Evolutionary conservation across 2,888 invertebrate species (phyloP), one percentile per base, ranked within the genome.

Genomic region (Dicyrtomina minuta): DNA sequence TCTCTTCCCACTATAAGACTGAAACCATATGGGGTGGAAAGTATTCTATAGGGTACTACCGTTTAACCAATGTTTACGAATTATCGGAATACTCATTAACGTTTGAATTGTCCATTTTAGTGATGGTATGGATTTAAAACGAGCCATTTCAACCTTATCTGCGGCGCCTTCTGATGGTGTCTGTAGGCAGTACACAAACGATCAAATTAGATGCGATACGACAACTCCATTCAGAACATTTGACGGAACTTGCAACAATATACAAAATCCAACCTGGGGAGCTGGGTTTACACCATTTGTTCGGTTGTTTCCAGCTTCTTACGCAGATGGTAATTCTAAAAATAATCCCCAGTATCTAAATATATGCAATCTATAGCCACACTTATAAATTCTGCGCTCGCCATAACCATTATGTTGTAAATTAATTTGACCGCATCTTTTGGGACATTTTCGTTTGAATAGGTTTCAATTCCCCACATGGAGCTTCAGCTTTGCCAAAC

Each of bases 161-260:
- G 3, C 33, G 33, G 3, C 33, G 3, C 33, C 33, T 33, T 33
- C 3, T 8, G 3, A 33, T 8, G 33, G 8, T 27, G 27, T 27
- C 27, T 26, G 56, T n/a, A 27, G 13, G 26, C 8, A 17, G 27
- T 27, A 56, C 13, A 13, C 27, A 2, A n/a, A 12, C 12, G 2
- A 13, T 2, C 10, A 46, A 53, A 20, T 64, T 24, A 43, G 17
- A 24, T 43, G 70, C 43, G 53, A 58, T 39, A 20, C 26, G 5
- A 15, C 22, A 15, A 13, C 20, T 24, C 44, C 17, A 27, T 44
- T n/a, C 41, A 39, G 65, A 33, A 51, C 53, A 13, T 15, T 49
- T 41, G 60, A 66, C 33, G 55, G 62, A 3, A 46, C 49, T 55
- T 70, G 66, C 66, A 62, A 74, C 60, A 66, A 66, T 43, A 22